These are phyloP conservation scores for Aspiorhynchus laticeps DNA, from an alignment of 2,113 vertebrate species.

Conservation along the genomic window DNA sequence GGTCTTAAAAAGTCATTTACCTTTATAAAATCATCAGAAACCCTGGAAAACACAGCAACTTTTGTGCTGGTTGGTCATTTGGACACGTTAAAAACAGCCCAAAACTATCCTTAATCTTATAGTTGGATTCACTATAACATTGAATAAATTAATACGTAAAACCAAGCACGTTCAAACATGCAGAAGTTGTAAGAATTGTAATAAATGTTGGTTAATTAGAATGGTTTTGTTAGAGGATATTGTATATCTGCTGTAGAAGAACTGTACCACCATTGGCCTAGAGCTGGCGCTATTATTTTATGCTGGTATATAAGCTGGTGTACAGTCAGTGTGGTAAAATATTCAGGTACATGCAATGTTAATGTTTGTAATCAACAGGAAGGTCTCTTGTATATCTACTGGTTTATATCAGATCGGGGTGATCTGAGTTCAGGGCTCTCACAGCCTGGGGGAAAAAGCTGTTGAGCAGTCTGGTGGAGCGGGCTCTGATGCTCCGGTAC, in stretches of 20 bases:
- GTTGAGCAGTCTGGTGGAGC: too few relatives aligned
- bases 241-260: neutral
- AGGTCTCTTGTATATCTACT: neutral
- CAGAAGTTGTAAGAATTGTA: neutral
- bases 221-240: neutral
- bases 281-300: too few relatives aligned
- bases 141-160: neutral
- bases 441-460: too few relatives aligned
- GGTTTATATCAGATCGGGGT: neutral
- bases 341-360: neutral
- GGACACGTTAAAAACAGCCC: neutral
- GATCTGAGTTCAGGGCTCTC: too few relatives aligned
- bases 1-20: neutral
- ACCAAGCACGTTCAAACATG: neutral
- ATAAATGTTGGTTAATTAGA: neutral
- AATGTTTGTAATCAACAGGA: neutral
- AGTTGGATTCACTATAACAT: neutral
- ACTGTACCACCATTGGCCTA: neutral
- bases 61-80: neutral
- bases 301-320: neutral
- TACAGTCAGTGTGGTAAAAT: neutral
- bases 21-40: neutral
- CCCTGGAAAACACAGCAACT: neutral
- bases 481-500: too few relatives aligned
- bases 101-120: neutral